These are phyloP conservation scores for Gobius niger DNA, from an alignment of 2,113 vertebrate species.

Conservation along the genomic window DNA sequence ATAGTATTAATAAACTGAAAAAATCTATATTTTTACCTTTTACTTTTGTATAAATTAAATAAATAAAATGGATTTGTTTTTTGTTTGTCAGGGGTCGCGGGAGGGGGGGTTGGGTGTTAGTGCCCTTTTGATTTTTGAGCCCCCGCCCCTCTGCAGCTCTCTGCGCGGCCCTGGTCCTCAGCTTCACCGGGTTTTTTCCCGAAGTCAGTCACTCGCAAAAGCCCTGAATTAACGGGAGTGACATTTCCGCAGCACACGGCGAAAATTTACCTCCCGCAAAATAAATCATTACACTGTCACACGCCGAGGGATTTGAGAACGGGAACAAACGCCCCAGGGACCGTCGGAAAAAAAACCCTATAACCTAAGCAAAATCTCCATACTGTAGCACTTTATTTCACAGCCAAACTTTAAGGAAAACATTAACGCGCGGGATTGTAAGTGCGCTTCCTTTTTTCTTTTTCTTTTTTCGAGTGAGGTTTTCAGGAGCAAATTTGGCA, in stretches of 20 bases:
- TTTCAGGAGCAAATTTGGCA: neutral
- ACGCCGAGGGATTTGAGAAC: conserved; percentile 28
- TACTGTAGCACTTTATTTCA: neutral
- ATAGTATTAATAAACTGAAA: too few relatives aligned
- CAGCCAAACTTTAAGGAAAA: neutral
- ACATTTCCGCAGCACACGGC: conserved; percentile 56
- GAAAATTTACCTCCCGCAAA: conserved; percentile 59
- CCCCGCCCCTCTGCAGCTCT: too few relatives aligned
- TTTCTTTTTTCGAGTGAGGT: neutral
- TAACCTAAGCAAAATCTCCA: conserved; percentile 2
- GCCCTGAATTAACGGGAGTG: conserved; percentile 52
- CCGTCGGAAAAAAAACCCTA: conserved; percentile 15
- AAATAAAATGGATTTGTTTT: too few relatives aligned
- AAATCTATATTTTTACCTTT: too few relatives aligned
- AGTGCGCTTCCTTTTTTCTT: neutral
- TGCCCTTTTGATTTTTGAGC: too few relatives aligned
- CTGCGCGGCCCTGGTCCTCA: too few relatives aligned
- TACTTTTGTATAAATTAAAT: too few relatives aligned
- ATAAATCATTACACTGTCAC: conserved; percentile 66
- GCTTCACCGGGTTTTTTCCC: too few relatives aligned
- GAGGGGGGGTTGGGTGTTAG: too few relatives aligned
- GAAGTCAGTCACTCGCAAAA: conserved; percentile 40
- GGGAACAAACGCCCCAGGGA: conserved; percentile 37
- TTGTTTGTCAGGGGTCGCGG: too few relatives aligned
- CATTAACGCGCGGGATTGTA: neutral